Percentiles rank a stretch among this genome's conserved stretches.
Evolutionary conservation across 2,797 vertebrate species (phyloP).

Genomic region (Balearica regulorum): DNA sequence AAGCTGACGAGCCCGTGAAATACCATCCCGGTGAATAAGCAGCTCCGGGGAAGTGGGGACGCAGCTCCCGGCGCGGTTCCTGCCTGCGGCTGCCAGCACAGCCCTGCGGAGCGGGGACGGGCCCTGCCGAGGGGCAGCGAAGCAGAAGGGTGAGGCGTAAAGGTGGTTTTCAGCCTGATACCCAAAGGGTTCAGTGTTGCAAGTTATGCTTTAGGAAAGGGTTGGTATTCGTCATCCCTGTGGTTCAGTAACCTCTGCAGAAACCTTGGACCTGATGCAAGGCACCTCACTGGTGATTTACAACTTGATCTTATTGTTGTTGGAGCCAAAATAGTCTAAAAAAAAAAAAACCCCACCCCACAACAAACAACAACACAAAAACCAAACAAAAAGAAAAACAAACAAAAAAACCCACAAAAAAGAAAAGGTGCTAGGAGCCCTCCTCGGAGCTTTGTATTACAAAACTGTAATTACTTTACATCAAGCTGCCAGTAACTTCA

Average conservation of each 20-base stretch:
- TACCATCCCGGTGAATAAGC: not conserved
- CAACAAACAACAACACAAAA: no score
- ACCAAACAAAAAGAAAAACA: no score
- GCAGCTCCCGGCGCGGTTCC: accelerated
- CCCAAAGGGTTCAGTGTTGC: not conserved
- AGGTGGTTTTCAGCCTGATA: not conserved
- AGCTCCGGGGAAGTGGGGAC: not conserved
- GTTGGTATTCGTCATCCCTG: not conserved
- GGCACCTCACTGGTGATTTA: not conserved
- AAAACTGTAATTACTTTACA: not conserved
- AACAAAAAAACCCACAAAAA: not conserved
- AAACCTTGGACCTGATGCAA: accelerated
- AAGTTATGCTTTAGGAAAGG: not conserved
- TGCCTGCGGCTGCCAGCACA: not conserved
- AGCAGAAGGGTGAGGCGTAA: not conserved
- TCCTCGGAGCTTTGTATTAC: not conserved
- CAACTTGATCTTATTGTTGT: not conserved
- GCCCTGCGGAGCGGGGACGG: not conserved
- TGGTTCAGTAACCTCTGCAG: not conserved
- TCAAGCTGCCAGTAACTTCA: not conserved
- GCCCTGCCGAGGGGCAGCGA: not conserved
- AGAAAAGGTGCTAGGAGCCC: not conserved
- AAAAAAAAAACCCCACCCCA: no score
- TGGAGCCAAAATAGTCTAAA: not conserved
- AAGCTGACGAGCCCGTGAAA: not conserved